A percentile compares a stretch with the other conserved stretches of the same genome.
Evolutionary conservation across 2,888 invertebrate genomes (phyloP).

Genomic region (Brachycybe producta): DNA sequence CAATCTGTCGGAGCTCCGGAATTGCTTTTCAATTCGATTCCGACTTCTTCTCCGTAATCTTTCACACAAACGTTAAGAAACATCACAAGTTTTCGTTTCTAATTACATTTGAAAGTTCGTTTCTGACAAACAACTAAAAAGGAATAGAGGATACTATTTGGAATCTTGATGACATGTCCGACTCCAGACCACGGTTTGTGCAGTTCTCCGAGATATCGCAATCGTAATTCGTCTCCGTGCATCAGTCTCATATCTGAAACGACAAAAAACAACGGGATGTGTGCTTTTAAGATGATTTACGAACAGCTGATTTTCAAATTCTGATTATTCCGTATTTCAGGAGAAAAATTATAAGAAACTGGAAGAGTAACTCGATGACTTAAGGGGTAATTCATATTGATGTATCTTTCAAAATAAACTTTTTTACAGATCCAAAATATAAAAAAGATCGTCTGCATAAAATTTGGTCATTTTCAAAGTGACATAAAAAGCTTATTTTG

Average conservation of each 20-base stretch:
- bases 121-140: not conserved
- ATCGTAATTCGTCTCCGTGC: conserved; percentile 93
- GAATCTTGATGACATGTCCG: conserved; percentile 78
- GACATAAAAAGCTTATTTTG: no score
- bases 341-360: no score
- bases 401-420: no score
- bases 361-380: no score
- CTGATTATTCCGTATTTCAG: no score
- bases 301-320: no score
- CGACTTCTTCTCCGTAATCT: conserved; percentile 94
- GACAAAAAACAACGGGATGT: not conserved
- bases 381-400: no score
- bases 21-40: conserved; percentile 84
- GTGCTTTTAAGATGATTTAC: conserved; percentile 14
- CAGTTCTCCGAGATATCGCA: conserved; percentile 83
- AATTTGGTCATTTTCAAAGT: no score
- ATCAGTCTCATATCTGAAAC: conserved; percentile 82
- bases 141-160: conserved; percentile 37
- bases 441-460: no score
- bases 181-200: conserved; percentile 95
- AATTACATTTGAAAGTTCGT: not conserved
- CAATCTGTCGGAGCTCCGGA: conserved; percentile 86
- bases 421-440: no score
- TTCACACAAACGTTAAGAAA: not conserved
- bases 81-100: no score